Conservation (phyloP, 1,140 invertebrate genomes). For the Eueides isabella region DNA sequence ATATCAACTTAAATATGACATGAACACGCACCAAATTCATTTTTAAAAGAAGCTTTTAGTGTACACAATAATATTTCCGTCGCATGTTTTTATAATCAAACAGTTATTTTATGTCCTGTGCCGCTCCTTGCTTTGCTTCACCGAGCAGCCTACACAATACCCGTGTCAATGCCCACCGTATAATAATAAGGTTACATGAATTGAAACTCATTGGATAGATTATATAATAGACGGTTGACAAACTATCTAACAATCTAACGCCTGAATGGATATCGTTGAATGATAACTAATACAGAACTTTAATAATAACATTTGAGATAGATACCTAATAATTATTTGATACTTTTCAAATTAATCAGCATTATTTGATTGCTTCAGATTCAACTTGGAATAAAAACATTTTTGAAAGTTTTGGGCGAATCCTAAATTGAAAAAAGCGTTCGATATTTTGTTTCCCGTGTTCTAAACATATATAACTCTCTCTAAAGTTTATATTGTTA, state of each 20-base stretch:
- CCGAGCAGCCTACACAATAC: conserved; percentile 23
- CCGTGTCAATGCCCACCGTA: conserved; percentile 28
- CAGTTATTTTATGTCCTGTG: background rate
- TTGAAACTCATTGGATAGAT: conserved; percentile 28
- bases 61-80: background rate
- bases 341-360: too few relatives aligned
- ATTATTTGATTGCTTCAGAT: too few relatives aligned
- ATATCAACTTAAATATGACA: too few relatives aligned
- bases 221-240: conserved; percentile 26
- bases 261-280: background rate
- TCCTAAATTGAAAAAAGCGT: too few relatives aligned
- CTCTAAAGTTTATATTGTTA: too few relatives aligned
- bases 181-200: conserved; percentile 27
- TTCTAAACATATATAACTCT: too few relatives aligned
- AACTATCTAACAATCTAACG: conserved; percentile 9
- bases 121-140: conserved; percentile 25
- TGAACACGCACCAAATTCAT: background rate
- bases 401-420: too few relatives aligned
- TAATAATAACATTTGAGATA: too few relatives aligned
- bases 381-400: too few relatives aligned
- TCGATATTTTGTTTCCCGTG: too few relatives aligned
- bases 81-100: background rate
- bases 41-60: background rate
- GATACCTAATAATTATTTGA: too few relatives aligned
- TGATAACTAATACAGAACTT: background rate